Evolutionary conservation across 2,113 vertebrate species (phyloP), one percentile per base, ranked within the genome.

Genomic region (Ciconia stormi): DNA sequence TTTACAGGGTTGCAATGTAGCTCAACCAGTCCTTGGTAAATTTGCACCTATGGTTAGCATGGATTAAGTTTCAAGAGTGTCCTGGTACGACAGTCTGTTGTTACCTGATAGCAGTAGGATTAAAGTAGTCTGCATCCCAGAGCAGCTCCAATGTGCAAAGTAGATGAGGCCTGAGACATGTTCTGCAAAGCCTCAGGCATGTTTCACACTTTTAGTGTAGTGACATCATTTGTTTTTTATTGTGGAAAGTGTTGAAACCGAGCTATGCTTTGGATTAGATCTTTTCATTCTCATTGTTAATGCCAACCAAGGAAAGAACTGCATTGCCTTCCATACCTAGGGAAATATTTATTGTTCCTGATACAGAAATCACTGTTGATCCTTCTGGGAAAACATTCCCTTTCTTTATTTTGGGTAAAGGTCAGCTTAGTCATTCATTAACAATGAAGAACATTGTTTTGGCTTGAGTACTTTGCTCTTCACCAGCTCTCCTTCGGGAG

Each of bases 381-480:
- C 63, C 30, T 80, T 72, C 25, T 59, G 61, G 90, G 73, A 74
- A 87, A 71, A 32, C 10, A 29, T 76, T 83, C 61, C 16, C 19
- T 79, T 89, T 82, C 36, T 65, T 86, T 32, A 2, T 67, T n/a
- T 36, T 3, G 84, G 84, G 36, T 81, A 96, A 97, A 97, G 97
- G 96, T 97, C 82, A 6, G 27, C 2, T 84, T 76, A 89, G 93
- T 96, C 34, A 84, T 78, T 96, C 92, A 88, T 96, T 87, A 95
- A 95, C 69, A 65, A 10, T 22, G 38, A 61, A 69, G 36, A 76
- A 63, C 46, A 9, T 16, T 11, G 65, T 53, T 96, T 76, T 59
- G 20, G 34, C 77, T 59, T 38, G 50, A 66, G 29, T 65, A 53
- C 46, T 88, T 94, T 61, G 79, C 76, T 95, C 66, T 38, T 87